Conservation (phyloP, 2,797 vertebrate genomes). For the Onychomys torridus region DNA sequence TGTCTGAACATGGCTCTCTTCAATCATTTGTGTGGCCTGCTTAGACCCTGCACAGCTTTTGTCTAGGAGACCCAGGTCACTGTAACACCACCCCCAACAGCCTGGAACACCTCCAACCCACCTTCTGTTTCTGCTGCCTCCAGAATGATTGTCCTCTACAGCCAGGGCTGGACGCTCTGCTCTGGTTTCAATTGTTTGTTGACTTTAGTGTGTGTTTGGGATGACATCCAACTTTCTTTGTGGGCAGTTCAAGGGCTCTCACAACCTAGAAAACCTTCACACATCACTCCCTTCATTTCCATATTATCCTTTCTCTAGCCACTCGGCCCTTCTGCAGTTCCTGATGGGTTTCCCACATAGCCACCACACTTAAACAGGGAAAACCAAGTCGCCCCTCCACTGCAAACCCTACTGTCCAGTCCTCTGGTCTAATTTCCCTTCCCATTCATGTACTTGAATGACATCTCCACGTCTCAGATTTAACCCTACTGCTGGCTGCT, state of each 20-base stretch:
- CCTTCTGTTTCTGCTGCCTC: not conserved
- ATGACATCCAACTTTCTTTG: not conserved
- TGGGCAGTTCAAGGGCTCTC: not conserved
- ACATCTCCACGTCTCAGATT: not conserved
- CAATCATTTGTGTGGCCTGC: not conserved
- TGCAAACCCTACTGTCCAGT: not conserved
- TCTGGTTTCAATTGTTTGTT: slow-evolving; percentile 23
- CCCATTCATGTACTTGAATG: not conserved
- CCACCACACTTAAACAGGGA: not conserved
- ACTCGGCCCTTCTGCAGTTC: not conserved
- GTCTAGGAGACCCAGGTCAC: not conserved
- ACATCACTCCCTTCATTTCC: not conserved
- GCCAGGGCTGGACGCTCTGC: not conserved
- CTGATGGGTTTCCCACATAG: not conserved
- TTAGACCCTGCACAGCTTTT: slow-evolving; percentile 4
- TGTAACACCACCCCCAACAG: not conserved
- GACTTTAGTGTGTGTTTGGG: slow-evolving; percentile 47
- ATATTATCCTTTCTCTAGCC: not conserved
- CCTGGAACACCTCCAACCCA: not conserved
- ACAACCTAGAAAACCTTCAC: not conserved
- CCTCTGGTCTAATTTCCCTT: not conserved
- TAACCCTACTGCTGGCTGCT: not conserved
- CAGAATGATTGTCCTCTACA: not conserved
- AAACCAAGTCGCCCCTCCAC: not conserved
- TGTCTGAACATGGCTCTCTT: slow-evolving; percentile 49